phyloP scores from a whole-genome alignment of 2,888 invertebrate genomes.

The Notodonta ziczac region DNA sequence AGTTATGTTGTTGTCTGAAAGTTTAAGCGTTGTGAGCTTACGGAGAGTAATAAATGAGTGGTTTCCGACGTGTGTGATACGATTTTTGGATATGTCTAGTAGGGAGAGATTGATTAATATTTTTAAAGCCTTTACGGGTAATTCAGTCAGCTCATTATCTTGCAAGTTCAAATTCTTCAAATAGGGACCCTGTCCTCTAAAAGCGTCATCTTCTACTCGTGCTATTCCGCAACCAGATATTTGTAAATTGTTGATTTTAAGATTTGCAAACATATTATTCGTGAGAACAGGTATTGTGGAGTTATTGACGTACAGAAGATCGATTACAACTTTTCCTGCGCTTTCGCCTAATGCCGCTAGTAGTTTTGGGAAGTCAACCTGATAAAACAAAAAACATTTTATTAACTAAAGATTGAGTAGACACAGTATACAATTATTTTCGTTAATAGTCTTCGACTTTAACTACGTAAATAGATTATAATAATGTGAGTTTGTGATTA shows the following conservation, averaged over 20 bases:
- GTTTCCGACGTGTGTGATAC: conserved; percentile 88
- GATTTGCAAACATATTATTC: conserved; percentile 87
- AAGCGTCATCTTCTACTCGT: conserved; percentile 89
- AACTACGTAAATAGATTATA: background rate
- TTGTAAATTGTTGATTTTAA: conserved; percentile 92
- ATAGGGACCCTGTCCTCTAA: conserved; percentile 92
- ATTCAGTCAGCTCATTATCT: conserved; percentile 91
- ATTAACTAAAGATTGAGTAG: background rate
- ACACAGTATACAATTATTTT: too few species aligned
- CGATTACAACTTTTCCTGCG: conserved; percentile 88
- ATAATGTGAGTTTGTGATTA: background rate
- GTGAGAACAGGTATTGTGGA: conserved; percentile 89
- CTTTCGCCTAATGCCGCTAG: conserved; percentile 89
- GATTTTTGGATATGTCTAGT: conserved; percentile 93
- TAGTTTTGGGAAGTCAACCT: conserved; percentile 91
- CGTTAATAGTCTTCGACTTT: background rate
- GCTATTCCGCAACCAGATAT: conserved; percentile 92
- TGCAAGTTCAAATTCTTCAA: conserved; percentile 93
- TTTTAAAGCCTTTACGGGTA: conserved; percentile 90
- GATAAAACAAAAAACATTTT: conserved; percentile 31
- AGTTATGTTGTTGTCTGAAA: conserved; percentile 94
- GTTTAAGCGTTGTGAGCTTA: conserved; percentile 91
- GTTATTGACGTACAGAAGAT: conserved; percentile 95
- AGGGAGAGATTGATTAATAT: conserved; percentile 89
- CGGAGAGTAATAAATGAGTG: conserved; percentile 89